phyloP scores from a whole-genome alignment of 2,113 vertebrate species.

The Isurus oxyrinchus region DNA sequence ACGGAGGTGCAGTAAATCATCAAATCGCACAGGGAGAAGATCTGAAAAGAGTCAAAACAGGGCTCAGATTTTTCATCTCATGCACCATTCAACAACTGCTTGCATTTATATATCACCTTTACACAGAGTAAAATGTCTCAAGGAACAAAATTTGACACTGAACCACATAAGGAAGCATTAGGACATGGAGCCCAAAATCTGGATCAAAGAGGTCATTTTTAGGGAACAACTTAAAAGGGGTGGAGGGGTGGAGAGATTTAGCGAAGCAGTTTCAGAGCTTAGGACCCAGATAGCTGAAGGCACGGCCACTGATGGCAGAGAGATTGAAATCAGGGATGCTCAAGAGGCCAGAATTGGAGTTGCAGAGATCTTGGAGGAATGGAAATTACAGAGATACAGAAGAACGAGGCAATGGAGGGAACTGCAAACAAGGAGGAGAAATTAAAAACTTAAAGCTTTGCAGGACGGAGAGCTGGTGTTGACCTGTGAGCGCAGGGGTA shows the following conservation, averaged over 20 bases:
- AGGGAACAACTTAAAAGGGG: too few species aligned
- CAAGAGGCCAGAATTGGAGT: not conserved
- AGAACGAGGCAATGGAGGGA: too few species aligned
- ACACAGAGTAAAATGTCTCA: not conserved
- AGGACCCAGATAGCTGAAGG: not conserved
- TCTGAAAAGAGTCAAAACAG: constrained; percentile 59
- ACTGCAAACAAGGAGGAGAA: too few species aligned
- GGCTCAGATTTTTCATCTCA: not conserved
- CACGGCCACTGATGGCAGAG: not conserved
- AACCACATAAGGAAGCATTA: not conserved
- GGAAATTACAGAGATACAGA: too few species aligned
- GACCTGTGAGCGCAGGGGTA: too few species aligned
- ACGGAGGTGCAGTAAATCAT: constrained; percentile 78
- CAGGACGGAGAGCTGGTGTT: too few species aligned
- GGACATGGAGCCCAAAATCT: too few species aligned
- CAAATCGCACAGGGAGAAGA: constrained; percentile 81
- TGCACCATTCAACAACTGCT: not conserved
- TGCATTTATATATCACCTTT: not conserved
- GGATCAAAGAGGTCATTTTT: too few species aligned
- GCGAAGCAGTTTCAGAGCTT: not conserved
- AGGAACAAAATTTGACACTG: not conserved
- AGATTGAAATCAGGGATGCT: not conserved
- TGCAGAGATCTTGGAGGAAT: too few species aligned
- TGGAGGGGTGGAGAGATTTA: too few species aligned
- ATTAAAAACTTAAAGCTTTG: too few species aligned